A percentile compares a stretch with the other conserved stretches of the same genome.
These are phyloP conservation scores for Carapus acus DNA, from an alignment of 2,797 vertebrate genomes.

Conservation along the genomic window DNA sequence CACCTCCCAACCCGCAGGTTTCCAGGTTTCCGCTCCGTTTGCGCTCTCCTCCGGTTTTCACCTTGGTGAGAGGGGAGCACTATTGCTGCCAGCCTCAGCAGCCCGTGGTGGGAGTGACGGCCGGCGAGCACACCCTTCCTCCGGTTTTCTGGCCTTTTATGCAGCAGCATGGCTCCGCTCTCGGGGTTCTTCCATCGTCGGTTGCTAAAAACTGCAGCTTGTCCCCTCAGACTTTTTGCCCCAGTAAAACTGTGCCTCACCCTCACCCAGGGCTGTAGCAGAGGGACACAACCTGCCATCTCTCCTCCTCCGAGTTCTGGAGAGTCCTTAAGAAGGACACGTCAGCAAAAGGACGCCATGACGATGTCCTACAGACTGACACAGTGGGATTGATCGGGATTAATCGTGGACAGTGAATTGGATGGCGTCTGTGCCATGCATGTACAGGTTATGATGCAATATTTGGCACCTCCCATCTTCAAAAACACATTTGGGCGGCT, in stretches of 20 bases:
- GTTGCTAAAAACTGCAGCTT: slow-evolving; percentile 59
- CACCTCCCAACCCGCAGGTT: slow-evolving; percentile 39
- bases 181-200: slow-evolving; percentile 35
- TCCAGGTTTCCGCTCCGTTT: slow-evolving; percentile 37
- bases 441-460: too few species aligned
- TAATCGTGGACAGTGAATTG: too few species aligned
- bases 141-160: slow-evolving; percentile 67
- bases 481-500: too few species aligned
- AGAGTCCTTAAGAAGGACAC: background rate
- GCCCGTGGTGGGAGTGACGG: slow-evolving; percentile 57
- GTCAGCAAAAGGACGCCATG: too few species aligned
- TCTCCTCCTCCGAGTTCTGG: slow-evolving; percentile 7
- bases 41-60: slow-evolving; percentile 52
- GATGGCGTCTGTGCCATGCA: too few species aligned
- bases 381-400: too few species aligned
- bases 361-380: too few species aligned
- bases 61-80: slow-evolving; percentile 51
- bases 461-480: too few species aligned
- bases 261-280: slow-evolving; percentile 60
- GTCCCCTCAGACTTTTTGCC: slow-evolving; percentile 54
- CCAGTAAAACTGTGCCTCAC: slow-evolving; percentile 46
- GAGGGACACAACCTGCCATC: background rate
- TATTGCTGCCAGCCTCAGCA: slow-evolving; percentile 50
- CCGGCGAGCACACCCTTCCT: slow-evolving; percentile 55
- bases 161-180: slow-evolving; percentile 54